phyloP scores from a whole-genome alignment of 2,113 vertebrate species.

The Oryzias javanicus region DNA sequence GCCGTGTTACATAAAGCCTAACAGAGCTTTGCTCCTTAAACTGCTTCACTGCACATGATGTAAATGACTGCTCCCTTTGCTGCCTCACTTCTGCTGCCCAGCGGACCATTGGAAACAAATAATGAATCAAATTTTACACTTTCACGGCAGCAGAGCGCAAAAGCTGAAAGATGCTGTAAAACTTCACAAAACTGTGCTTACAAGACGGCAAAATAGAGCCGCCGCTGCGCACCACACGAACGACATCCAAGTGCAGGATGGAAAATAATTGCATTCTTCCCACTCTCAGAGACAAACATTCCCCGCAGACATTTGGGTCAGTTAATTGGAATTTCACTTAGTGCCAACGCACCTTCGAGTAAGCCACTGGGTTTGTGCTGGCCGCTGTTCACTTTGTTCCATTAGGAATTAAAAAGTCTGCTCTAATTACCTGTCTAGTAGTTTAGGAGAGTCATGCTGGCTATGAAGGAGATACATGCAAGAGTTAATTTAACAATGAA shows the following conservation, averaged over 20 bases:
- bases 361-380: conserved; percentile 45
- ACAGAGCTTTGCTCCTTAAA: conserved; percentile 24
- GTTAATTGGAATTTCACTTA: conserved; percentile 65
- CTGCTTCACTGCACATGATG: conserved; percentile 42
- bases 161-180: conserved; percentile 18
- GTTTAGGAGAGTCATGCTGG: conserved; percentile 28
- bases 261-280: conserved; percentile 57
- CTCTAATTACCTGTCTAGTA: conserved; percentile 63
- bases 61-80: conserved; percentile 47
- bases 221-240: conserved; percentile 9
- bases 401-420: conserved; percentile 53
- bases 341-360: conserved; percentile 59
- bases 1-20: conserved; percentile 18
- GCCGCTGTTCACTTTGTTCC: conserved; percentile 51
- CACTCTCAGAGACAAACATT: conserved; percentile 45
- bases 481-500: conserved; percentile 32
- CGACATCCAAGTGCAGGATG: conserved; percentile 26
- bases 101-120: conserved; percentile 35
- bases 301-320: conserved; percentile 59
- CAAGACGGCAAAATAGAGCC: conserved; percentile 6
- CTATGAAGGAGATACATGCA: conserved; percentile 14
- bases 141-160: conserved; percentile 12
- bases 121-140: conserved; percentile 40
- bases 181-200: conserved; percentile 22
- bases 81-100: conserved; percentile 24